These are phyloP conservation scores for Austrolebias charrua DNA, from an alignment of 2,797 vertebrate genomes.

Conservation along the genomic window DNA sequence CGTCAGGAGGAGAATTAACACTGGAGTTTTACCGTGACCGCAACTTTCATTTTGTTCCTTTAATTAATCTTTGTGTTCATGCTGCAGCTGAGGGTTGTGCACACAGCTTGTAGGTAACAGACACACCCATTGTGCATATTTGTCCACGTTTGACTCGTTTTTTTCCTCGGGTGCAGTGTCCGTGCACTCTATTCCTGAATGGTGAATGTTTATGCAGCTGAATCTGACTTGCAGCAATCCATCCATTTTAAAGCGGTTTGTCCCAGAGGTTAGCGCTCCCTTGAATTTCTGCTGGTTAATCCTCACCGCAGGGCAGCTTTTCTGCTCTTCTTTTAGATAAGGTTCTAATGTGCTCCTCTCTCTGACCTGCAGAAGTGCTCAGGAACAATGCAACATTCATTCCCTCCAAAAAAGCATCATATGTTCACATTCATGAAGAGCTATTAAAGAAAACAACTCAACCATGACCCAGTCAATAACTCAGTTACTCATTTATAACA, in stretches of 20 bases:
- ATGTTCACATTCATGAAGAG: background rate
- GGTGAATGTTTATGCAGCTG: background rate
- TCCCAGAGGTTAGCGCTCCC: background rate
- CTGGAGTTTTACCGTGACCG: too few relatives aligned
- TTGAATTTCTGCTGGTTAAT: slow-evolving; percentile 3
- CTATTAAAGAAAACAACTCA: background rate
- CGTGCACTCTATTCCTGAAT: background rate
- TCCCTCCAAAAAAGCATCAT: background rate
- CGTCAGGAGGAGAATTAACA: too few relatives aligned
- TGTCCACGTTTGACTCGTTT: background rate
- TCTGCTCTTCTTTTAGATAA: slow-evolving; percentile 17
- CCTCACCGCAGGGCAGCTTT: slow-evolving; percentile 2
- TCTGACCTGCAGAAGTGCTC: background rate
- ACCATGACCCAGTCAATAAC: too few relatives aligned
- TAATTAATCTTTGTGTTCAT: too few relatives aligned
- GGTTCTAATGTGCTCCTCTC: slow-evolving; percentile 6
- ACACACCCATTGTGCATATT: background rate
- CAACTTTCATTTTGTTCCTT: too few relatives aligned
- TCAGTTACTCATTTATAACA: too few relatives aligned
- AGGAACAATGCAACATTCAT: too few relatives aligned
- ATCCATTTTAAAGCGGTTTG: slow-evolving; percentile 7
- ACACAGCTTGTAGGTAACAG: background rate
- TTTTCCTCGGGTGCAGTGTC: background rate
- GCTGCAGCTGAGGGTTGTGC: too few relatives aligned
- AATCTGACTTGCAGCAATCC: background rate